Base-by-base conservation (phyloP, 2,113 vertebrate species). In the Nestor notabilis region DNA sequence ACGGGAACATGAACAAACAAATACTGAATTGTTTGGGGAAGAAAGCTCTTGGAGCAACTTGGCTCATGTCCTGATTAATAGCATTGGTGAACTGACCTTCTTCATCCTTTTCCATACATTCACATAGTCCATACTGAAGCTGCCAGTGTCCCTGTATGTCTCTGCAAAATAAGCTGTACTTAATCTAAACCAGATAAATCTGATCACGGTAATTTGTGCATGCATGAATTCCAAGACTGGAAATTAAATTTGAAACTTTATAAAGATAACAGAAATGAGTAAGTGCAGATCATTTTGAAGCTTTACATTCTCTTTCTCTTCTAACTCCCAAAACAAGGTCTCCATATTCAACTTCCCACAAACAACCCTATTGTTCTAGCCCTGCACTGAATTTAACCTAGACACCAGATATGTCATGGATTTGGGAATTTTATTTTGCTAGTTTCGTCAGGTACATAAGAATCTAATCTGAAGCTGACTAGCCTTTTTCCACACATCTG, bases 381-480 rank as follows among this genome's bases (percentile, higher is more conserved):
- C 10, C 4, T 76, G 35, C 29, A 14, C 31, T 58, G 52, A 16
- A 80, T 84, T 64, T 46, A 49, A 69, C 25, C 29, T 46, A 17
- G 43, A 80, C 25, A 71, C 28, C 7, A 20, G 41, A 43, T 53
- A 60, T 65, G 19, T 81, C 44, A 83, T 25, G 68, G 44, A 79
- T 83, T 86, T 58, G 29, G 17, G 47, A 47, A 60, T 85, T 92
- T 82, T 75, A 49, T 75, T 90, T 95, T 55, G 10, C 39, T 60
- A 24, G 13, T 90, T 95, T 80, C 24, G 35, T 79, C 52, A 80
- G 63, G 66, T 90, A 83, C 16, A 18, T 53, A 68, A 53, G 58
- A 92, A 72, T 64, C 52, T 60, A 88, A 94, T 79, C 83, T 60
- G 79, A 70, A 96, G 47, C 83, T 68, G 82, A 79, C 60, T 56